Percentiles rank a stretch among this genome's conserved stretches.
These are phyloP conservation scores for Syritta pipiens DNA, from an alignment of 2,888 invertebrate genomes.

Conservation along the genomic window DNA sequence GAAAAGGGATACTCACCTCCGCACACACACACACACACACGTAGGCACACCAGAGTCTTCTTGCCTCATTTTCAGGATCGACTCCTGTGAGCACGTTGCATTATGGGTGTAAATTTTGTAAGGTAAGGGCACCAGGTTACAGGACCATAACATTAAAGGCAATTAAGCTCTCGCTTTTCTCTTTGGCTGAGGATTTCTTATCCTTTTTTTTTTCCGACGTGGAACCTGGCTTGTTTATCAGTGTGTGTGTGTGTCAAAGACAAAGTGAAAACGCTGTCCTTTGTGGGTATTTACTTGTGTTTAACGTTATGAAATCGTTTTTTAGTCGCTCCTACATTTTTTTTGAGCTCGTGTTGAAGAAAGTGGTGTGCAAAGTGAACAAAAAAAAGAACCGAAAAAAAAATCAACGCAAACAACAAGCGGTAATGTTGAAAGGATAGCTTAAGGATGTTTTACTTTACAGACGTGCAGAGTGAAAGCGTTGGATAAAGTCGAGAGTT, in stretches of 20 bases:
- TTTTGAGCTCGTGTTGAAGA: neutral
- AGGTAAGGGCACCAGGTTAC: slow-evolving; percentile 32
- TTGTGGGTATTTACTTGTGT: slow-evolving; percentile 35
- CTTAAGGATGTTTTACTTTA: slow-evolving; percentile 47
- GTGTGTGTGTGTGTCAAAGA: slow-evolving; percentile 20
- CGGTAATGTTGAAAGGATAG: slow-evolving; percentile 46
- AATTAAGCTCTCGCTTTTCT: slow-evolving; percentile 29
- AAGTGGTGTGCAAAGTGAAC: neutral
- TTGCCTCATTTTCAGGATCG: slow-evolving; percentile 11
- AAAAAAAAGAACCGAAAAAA: neutral
- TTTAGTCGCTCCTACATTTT: neutral
- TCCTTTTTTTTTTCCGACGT: neutral
- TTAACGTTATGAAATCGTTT: slow-evolving; percentile 24
- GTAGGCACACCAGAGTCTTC: too few relatives aligned
- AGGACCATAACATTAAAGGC: slow-evolving; percentile 49
- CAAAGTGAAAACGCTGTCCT: slow-evolving; percentile 32
- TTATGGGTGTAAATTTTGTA: slow-evolving; percentile 13
- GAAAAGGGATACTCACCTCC: neutral
- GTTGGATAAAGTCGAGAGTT: slow-evolving; percentile 11
- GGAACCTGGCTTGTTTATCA: neutral
- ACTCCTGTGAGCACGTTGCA: slow-evolving; percentile 27
- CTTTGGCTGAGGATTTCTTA: neutral
- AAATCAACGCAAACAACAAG: slow-evolving; percentile 32
- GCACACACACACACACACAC: too few relatives aligned
- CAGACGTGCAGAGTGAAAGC: slow-evolving; percentile 20